Base-by-base conservation (phyloP, 2,113 vertebrate species). In the Gambusia affinis region DNA sequence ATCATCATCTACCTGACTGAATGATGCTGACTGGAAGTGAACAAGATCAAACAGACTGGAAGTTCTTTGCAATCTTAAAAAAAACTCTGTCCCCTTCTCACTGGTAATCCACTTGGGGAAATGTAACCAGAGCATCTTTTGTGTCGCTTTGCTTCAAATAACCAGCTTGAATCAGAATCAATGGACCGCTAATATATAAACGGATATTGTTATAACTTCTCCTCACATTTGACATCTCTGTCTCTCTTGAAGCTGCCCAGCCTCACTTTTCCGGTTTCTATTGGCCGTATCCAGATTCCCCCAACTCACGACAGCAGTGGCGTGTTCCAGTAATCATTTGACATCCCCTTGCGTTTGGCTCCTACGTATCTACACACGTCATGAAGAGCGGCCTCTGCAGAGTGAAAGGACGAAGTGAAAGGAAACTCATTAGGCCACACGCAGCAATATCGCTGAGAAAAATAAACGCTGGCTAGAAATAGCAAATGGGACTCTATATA, bases 81-180 rank as follows among this genome's bases (percentile, higher is more conserved):
- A 42, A 92, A 90, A 33, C 89, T 78, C 1, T 15, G 24, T 93
- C 89, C 85, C 90, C 88, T 93, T 93, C 93, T 67, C 51, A 28
- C 28, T 51, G 51, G 81, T 86, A 86, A 82, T 51, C 80, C 83
- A 75, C 76, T 61, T 1, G 42, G 72, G 76, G 73, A 61, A 68
- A 66, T n/a, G 62, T 75, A 76, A 85, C 84, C 76, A 51, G 70
- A 57, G 22, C 19, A 57, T 67, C 79, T 75, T 72, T 29, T 72
- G 35, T 51, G 71, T 60, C 31, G 71, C 82, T 78, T 94, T 90
- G 83, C 88, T 88, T 91, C 87, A 73, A 92, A 93, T 92, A 90
- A 72, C 63, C 42, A 70, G 75, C 84, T 77, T 86, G 79, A 92
- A 89, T 82, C 80, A 84, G 80, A 77, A 35, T 64, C 79, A 79